Evolutionary conservation across 2,797 vertebrate species (phyloP), one percentile per base, ranked within the genome.

Genomic region (Gadopsis marmoratus): DNA sequence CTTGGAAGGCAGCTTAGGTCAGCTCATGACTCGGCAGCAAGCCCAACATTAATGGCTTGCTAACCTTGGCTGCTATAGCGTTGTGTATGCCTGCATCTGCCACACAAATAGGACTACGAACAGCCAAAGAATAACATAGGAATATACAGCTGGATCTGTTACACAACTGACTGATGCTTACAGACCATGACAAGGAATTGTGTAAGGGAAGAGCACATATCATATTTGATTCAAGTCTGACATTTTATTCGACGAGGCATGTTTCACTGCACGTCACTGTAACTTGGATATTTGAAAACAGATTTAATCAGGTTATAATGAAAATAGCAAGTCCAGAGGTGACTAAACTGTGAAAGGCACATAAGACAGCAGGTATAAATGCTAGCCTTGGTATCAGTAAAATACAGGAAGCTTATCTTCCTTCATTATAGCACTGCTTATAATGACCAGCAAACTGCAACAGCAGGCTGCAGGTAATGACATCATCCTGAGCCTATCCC

Each of bases 1-100:
- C 64, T 71, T 80, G 70, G 82, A 91, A 90, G 93, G 79, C 63
- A 82, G 86, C 89, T 89, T 77, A 92, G 83, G 85, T 86, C 88
- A 79, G 87, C 87, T 83, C 79, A 79, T 76, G 87, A 85, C 80
- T 81, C 68, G 51, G 84, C 85, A 85, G 45, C 48, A 33, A 47
- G 66, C 66, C 86, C 21, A 17, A 74, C 62, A 70, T 64, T 75
- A 90, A 87, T 65, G 71, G 70, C 70, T 71, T 65, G 66, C 72
- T 78, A 35, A 53, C 55, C 33, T 66, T 59, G 54, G 71, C 79
- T 79, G 71, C 64, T 47, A 23, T 29, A 59, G 82, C 47, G 75
- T 50, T 21, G 7, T 56, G 74, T 45, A 3, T 35, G 65, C 43
- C 68, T 59, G 67, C 63, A 56, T 82, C 53, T 69, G 71, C 43